A percentile compares a stretch with the other conserved stretches of the same genome.
Conservation (phyloP, 2,113 vertebrate genomes). For the Microtus oregoni region DNA sequence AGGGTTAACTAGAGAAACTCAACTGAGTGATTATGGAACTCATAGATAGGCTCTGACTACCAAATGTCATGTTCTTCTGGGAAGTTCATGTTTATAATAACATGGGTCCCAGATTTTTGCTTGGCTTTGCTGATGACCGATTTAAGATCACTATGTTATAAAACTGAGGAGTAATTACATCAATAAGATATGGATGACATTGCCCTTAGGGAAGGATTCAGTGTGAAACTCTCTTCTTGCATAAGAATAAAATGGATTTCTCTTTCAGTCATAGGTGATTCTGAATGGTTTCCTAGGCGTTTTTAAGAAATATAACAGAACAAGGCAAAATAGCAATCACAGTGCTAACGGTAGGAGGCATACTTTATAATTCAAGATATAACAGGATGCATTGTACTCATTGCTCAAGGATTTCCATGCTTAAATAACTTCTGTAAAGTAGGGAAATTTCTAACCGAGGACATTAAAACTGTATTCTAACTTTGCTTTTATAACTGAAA, state of each 20-base stretch:
- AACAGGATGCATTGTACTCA: neutral
- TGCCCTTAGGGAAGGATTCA: neutral
- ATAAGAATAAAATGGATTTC: neutral
- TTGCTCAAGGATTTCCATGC: neutral
- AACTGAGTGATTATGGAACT: neutral
- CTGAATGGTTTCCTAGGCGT: neutral
- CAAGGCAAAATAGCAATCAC: neutral
- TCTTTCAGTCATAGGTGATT: neutral
- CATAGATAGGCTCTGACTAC: neutral
- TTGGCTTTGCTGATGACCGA: neutral
- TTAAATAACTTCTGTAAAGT: slow-evolving; percentile 30
- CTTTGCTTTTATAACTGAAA: slow-evolving; percentile 56
- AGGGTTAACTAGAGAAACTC: neutral
- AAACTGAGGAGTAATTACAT: neutral
- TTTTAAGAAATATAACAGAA: neutral
- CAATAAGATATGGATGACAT: neutral
- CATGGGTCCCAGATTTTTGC: neutral
- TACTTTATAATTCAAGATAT: neutral
- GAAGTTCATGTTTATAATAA: neutral
- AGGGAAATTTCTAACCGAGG: slow-evolving; percentile 35
- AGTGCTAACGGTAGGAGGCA: neutral
- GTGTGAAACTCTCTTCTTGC: neutral
- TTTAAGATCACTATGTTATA: neutral
- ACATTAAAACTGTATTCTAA: slow-evolving; percentile 22
- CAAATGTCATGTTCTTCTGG: neutral